phyloP scores from a whole-genome alignment of 2,113 vertebrate genomes.

The Pithys albifrons region DNA sequence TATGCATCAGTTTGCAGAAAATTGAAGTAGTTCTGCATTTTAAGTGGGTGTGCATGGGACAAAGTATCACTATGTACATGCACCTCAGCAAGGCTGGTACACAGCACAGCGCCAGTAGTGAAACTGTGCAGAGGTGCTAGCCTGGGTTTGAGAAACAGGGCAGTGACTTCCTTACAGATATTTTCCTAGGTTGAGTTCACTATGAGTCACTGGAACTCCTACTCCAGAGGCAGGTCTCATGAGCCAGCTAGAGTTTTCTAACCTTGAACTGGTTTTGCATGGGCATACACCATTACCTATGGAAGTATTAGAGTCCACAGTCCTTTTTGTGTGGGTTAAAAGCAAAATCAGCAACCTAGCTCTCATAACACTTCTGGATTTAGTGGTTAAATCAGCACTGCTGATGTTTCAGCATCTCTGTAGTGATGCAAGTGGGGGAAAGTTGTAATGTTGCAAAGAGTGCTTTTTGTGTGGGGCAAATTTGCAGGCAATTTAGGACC shows the following conservation, averaged over 20 bases:
- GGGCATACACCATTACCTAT: rapidly evolving
- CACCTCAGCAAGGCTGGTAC: not conserved
- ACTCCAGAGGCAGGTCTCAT: not conserved
- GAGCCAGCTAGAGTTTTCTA: not conserved
- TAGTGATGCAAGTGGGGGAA: not conserved
- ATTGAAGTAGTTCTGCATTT: not conserved
- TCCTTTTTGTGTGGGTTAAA: not conserved
- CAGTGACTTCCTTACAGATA: not conserved
- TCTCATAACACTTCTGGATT: not conserved
- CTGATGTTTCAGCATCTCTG: not conserved
- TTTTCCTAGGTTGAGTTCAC: not conserved
- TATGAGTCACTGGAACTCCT: conserved; percentile 2
- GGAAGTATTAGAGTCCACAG: not conserved
- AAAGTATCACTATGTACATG: not conserved
- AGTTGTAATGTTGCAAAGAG: not conserved
- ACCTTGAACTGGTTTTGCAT: not conserved
- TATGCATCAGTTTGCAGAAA: not conserved
- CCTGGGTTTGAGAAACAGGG: not conserved
- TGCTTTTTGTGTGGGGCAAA: not conserved
- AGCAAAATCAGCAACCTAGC: not conserved
- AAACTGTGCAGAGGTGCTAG: not conserved
- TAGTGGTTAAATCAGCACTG: not conserved
- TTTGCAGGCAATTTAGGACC: not conserved
- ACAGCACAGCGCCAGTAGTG: rapidly evolving
- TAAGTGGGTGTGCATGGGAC: not conserved